Conservation (phyloP, 1,140 invertebrate genomes). For the Pinna nobilis region DNA sequence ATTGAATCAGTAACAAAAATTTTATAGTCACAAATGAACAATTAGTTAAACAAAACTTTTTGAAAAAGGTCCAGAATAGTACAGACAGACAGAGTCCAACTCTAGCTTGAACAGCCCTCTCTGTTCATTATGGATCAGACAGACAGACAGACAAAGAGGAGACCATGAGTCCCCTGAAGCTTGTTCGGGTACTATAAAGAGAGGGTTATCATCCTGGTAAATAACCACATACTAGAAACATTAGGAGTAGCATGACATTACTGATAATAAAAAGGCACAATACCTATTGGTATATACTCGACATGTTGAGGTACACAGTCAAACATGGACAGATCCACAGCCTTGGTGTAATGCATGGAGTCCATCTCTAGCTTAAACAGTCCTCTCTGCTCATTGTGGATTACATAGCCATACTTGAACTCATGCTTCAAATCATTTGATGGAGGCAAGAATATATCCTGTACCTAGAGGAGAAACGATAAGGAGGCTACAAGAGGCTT, state of each 20-base stretch:
- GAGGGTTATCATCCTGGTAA: too few relatives aligned
- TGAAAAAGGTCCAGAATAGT: too few relatives aligned
- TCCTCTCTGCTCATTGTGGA: conserved; percentile 82
- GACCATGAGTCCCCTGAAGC: too few relatives aligned
- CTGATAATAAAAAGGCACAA: conserved; percentile 59
- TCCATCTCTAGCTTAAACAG: conserved; percentile 86
- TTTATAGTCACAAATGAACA: too few relatives aligned
- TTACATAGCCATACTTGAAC: conserved; percentile 87
- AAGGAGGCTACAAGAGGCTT: neutral
- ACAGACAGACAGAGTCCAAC: too few relatives aligned
- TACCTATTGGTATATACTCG: conserved; percentile 85
- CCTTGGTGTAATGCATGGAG: conserved; percentile 85
- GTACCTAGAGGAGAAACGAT: conserved; percentile 70
- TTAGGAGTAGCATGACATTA: too few relatives aligned
- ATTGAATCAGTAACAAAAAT: too few relatives aligned
- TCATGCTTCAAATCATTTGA: conserved; percentile 79
- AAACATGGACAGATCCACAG: conserved; percentile 84
- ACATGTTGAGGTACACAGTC: conserved; percentile 85
- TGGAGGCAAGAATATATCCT: conserved; percentile 83
- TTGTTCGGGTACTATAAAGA: too few relatives aligned
- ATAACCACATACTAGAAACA: too few relatives aligned
- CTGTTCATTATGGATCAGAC: conserved; percentile 84
- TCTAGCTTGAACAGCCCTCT: conserved; percentile 86
- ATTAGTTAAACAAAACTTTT: too few relatives aligned
- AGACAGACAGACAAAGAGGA: too few relatives aligned